Evolutionary conservation across 2,888 invertebrate species (phyloP).

Genomic region (Deilephila porcellus): DNA sequence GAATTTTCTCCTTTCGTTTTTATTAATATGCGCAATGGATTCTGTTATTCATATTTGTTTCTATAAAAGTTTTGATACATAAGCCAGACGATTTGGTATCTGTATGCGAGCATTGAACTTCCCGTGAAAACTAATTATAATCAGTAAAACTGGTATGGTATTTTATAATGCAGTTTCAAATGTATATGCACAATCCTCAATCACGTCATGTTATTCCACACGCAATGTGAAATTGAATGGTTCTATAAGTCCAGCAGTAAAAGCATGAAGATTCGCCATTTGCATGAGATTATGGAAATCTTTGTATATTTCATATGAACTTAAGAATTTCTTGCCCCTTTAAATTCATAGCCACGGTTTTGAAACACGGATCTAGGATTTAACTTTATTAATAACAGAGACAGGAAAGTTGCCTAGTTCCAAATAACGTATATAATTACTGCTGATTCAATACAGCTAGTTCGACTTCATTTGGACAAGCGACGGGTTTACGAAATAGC

Average conservation of each 20-base stretch:
- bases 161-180: neutral
- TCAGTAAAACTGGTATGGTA: neutral
- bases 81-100: neutral
- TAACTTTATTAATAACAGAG: neutral
- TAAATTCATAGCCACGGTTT: no score
- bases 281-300: no score
- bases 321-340: neutral
- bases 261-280: no score
- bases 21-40: no score
- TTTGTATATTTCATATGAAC: no score
- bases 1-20: no score
- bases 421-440: constrained; percentile 30
- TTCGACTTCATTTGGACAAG: constrained; percentile 49
- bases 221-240: no score
- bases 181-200: neutral
- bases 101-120: constrained; percentile 70
- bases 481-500: constrained; percentile 66
- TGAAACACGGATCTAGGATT: no score
- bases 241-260: no score
- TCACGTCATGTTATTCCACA: no score
- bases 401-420: constrained; percentile 4
- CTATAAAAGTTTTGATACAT: neutral
- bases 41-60: no score
- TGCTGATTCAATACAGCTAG: constrained; percentile 40
- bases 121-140: constrained; percentile 48